Base-by-base conservation (phyloP, 2,797 vertebrate species). In the Meriones psammophilus region DNA sequence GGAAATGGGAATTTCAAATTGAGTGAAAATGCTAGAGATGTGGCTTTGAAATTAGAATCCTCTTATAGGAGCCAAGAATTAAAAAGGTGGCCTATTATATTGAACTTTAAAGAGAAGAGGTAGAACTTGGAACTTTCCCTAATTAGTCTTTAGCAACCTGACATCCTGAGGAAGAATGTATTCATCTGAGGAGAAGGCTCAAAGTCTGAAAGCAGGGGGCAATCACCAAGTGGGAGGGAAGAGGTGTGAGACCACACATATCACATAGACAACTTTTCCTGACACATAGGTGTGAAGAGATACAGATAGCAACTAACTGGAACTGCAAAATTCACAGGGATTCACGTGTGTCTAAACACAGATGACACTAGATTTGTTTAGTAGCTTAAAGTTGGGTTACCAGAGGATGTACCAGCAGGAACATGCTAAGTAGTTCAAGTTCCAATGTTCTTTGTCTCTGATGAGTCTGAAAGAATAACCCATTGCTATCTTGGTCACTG, bases 401-500 rank as follows among this genome's bases (percentile, higher is more conserved):
- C 71, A 58, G 69, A 89, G 62, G 54, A 24, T 71, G 77, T 84
- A 81, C 80, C 60, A 95, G n/a, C 24, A 36, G 22, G 15, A 56
- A n/a, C 20, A 42, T 24, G 83, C 22, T 54, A 58, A 0, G 0
- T 42, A 90, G 36, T 15, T 13, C 15, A 86, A 86, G 83, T 13
- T 17, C 56, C 56, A 79, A 73, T 7, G 50, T 73, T 81, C 87
- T 90, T 36, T 33, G 13, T 50, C 64, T 96, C 60, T 68, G 42
- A 86, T 64, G 78, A 66, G n/a, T 88, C 54, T 92, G 46, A 71
- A 94, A 69, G 88, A 94, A 60, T 89, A 83, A 60, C 6, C 24
- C 26, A 68, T 28, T 74, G 42, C 42, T 58, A 9, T 62, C 42
- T 74, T 88, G 22, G 20, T 84, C 39, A 83, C 39, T 91, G 56